phyloP scores from a whole-genome alignment of 2,888 invertebrate genomes.

The Plebejus argus region DNA sequence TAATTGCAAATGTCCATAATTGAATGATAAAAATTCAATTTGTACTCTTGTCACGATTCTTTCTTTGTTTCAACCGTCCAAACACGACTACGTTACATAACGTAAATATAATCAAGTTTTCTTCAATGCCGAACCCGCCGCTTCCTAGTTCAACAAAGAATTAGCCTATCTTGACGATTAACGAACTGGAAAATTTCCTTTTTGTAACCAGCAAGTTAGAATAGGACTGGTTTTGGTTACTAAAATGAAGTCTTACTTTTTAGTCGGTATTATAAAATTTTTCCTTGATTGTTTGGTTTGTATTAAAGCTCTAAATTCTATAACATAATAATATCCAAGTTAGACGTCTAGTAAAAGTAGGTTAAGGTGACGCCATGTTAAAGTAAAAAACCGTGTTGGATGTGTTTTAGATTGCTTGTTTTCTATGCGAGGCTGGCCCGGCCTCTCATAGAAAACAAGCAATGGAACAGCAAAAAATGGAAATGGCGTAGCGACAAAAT shows the following conservation, averaged over 20 bases:
- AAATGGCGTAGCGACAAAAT: too few species aligned
- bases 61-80: background rate
- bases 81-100: slow-evolving; percentile 9
- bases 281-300: background rate
- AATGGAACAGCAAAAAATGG: too few species aligned
- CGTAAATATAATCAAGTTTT: background rate
- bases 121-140: slow-evolving; percentile 5
- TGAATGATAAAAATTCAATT: slow-evolving; percentile 10
- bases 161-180: slow-evolving; percentile 3
- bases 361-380: too few species aligned
- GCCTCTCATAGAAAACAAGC: too few species aligned
- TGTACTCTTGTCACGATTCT: background rate
- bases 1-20: slow-evolving; percentile 10
- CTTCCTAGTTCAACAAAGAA: slow-evolving; percentile 23
- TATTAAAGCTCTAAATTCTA: background rate
- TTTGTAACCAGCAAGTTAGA: background rate
- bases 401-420: too few species aligned
- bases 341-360: background rate
- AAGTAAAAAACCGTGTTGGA: too few species aligned
- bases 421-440: too few species aligned
- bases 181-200: slow-evolving; percentile 22
- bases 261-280: too few species aligned
- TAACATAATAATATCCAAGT: background rate
- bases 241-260: too few species aligned
- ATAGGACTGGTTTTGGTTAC: too few species aligned